Percentiles rank a stretch among this genome's conserved stretches.
Evolutionary conservation across 2,113 vertebrate genomes (phyloP).

Genomic region (Cnemophilus loriae): DNA sequence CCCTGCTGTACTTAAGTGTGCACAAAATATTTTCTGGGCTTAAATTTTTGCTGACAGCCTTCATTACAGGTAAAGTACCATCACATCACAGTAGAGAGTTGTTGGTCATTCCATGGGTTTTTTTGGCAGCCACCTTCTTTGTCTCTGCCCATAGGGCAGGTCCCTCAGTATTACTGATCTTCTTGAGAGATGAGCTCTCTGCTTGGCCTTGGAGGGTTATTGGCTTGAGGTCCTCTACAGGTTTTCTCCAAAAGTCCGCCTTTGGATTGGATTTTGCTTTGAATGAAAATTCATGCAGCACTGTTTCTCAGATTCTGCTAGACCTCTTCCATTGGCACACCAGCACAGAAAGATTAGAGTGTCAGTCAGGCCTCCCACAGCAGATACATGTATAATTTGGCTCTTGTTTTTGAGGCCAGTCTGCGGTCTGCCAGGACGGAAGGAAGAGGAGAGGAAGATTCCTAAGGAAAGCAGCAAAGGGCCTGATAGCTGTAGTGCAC

Average conservation of each 20-base stretch:
- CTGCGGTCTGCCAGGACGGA: neutral
- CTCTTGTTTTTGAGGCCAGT: neutral
- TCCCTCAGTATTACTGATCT: neutral
- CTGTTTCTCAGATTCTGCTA: neutral
- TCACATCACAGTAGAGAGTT: neutral
- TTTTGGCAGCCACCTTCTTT: neutral
- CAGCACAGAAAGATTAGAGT: neutral
- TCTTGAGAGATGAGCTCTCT: neutral
- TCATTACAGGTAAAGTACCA: neutral
- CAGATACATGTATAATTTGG: fast-evolving
- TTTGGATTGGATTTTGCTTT: neutral
- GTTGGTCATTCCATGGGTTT: neutral
- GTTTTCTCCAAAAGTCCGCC: neutral
- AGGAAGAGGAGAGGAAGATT: neutral
- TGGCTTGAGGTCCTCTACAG: neutral
- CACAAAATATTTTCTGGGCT: neutral
- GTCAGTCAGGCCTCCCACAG: neutral
- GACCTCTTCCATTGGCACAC: neutral
- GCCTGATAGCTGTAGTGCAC: neutral
- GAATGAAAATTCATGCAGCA: neutral
- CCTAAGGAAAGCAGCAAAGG: neutral
- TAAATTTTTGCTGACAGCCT: neutral
- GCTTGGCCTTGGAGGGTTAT: neutral
- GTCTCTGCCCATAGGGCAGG: neutral
- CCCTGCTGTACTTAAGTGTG: neutral